Conservation (phyloP, 2,888 invertebrate species). For the Liodrosophila aerea region DNA sequence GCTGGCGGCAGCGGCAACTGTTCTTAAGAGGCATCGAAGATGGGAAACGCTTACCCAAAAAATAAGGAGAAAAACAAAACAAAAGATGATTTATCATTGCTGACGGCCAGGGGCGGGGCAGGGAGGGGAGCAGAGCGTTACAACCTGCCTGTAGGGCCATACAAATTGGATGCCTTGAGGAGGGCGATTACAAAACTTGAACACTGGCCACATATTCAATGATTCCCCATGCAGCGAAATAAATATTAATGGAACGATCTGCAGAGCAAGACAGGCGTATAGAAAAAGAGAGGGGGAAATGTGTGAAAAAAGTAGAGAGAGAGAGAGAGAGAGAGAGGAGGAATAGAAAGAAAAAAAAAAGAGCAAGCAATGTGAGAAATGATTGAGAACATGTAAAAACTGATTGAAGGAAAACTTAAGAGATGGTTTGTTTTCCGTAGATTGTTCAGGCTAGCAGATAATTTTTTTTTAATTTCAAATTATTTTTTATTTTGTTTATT, state of each 20-base stretch:
- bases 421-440: too few species aligned
- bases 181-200: constrained; percentile 27
- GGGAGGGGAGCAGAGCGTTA: background rate
- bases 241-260: constrained; percentile 20
- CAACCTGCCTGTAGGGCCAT: constrained; percentile 35
- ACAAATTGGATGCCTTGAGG: constrained; percentile 67
- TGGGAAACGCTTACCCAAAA: too few species aligned
- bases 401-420: too few species aligned
- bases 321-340: background rate
- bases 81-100: constrained; percentile 76
- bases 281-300: background rate
- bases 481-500: too few species aligned
- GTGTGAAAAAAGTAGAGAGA: background rate
- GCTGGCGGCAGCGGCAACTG: constrained; percentile 10
- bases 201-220: constrained; percentile 4
- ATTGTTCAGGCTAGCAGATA: too few species aligned
- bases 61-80: constrained; percentile 15
- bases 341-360: background rate
- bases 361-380: too few species aligned
- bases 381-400: too few species aligned
- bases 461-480: too few species aligned
- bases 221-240: constrained; percentile 11
- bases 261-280: background rate
- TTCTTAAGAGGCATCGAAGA: constrained; percentile 53
- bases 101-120: constrained; percentile 10